phyloP scores from a whole-genome alignment of 2,797 vertebrate species.

The Macropus fuliginosus region DNA sequence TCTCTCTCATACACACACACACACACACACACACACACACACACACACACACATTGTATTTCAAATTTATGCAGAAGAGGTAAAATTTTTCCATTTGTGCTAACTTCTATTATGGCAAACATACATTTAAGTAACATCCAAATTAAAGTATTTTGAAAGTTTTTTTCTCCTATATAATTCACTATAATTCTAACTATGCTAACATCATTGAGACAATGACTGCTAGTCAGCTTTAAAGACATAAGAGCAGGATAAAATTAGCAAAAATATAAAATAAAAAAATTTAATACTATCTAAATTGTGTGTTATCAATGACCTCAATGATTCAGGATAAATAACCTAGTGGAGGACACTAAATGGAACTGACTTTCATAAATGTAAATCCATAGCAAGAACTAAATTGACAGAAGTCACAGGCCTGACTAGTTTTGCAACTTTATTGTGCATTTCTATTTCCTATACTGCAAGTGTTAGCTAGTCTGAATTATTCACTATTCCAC shows the following conservation, averaged over 20 bases:
- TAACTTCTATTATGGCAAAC: conserved; percentile 35
- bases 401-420: not conserved
- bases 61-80: conserved; percentile 57
- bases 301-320: not conserved
- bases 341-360: not conserved
- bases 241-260: conserved; percentile 13
- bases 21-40: conserved; percentile 26
- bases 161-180: conserved; percentile 1
- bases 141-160: conserved; percentile 55
- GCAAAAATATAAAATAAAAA: conserved; percentile 10
- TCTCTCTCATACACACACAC: not conserved
- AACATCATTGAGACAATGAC: not conserved
- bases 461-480: not conserved
- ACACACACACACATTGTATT: conserved; percentile 44
- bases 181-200: conserved; percentile 52
- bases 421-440: not conserved
- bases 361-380: not conserved
- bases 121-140: conserved; percentile 39
- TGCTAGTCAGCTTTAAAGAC: conserved; percentile 42
- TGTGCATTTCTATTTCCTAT: not conserved
- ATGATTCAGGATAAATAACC: not conserved
- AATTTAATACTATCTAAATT: not conserved
- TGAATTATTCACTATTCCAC: not conserved
- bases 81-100: conserved; percentile 41
- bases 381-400: not conserved